Conservation (phyloP, 2,888 invertebrate species). For the Apomyelois bistriatella region DNA sequence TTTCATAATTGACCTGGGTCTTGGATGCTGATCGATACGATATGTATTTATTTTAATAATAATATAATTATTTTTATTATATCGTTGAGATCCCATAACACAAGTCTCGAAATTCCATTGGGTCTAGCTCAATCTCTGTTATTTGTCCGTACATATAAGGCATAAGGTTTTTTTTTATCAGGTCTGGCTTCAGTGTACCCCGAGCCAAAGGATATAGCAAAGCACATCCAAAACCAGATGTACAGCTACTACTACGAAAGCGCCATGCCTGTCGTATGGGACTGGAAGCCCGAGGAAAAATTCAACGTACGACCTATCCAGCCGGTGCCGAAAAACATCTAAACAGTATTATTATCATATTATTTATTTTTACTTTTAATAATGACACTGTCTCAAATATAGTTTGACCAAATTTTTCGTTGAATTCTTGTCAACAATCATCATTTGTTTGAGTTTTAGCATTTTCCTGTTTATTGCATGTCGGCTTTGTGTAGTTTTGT, state of each 20-base stretch:
- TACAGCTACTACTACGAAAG: constrained; percentile 89
- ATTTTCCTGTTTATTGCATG: background rate
- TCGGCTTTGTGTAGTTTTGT: too few species aligned
- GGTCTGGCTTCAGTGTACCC: constrained; percentile 92
- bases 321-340: constrained; percentile 71
- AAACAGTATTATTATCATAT: constrained; percentile 38
- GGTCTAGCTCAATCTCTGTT: too few species aligned
- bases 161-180: too few species aligned
- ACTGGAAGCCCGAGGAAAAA: constrained; percentile 78
- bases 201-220: constrained; percentile 87
- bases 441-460: background rate
- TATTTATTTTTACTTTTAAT: constrained; percentile 11
- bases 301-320: constrained; percentile 66
- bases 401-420: background rate
- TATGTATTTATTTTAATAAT: too few species aligned
- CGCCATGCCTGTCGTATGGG: constrained; percentile 86
- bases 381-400: background rate
- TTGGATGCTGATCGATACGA: too few species aligned
- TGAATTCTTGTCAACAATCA: background rate
- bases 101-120: too few species aligned
- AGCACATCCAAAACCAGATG: constrained; percentile 86
- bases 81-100: too few species aligned
- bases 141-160: too few species aligned
- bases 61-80: too few species aligned
- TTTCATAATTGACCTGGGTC: too few species aligned